phyloP scores from a whole-genome alignment of 35 echinoderm and acorn worm genomes.

The Lytechinus pictus region DNA sequence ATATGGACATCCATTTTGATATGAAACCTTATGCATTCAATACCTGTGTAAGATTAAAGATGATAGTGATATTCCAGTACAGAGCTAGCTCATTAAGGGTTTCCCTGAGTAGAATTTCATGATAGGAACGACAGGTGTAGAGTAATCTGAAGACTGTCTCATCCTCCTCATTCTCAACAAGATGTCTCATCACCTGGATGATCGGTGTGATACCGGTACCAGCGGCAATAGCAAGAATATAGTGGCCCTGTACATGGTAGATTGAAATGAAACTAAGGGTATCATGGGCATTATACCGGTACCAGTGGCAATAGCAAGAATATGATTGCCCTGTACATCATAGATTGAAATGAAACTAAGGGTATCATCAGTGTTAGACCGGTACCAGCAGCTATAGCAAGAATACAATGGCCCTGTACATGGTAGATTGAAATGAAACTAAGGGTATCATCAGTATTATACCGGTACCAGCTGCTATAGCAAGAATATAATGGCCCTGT shows the following conservation, averaged over 20 bases:
- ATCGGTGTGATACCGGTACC: slow-evolving; percentile 94
- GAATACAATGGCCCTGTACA: slow-evolving; percentile 55
- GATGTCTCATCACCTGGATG: slow-evolving; percentile 80
- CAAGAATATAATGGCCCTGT: slow-evolving; percentile 61
- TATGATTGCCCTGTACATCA: slow-evolving; percentile 24
- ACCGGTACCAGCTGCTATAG: slow-evolving; percentile 90
- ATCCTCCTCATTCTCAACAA: slow-evolving; percentile 81
- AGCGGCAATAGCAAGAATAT: slow-evolving; percentile 78
- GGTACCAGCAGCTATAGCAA: slow-evolving; percentile 87
- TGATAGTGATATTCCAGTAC: slow-evolving; percentile 91
- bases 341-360: too few species aligned
- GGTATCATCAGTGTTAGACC: slow-evolving; percentile 83
- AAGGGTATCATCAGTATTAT: slow-evolving; percentile 74
- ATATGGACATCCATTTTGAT: too few species aligned
- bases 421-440: too few species aligned
- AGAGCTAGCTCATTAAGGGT: slow-evolving; percentile 73
- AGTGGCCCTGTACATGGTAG: slow-evolving; percentile 34
- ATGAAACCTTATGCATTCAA: background rate
- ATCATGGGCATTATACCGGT: slow-evolving; percentile 90
- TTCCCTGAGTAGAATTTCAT: slow-evolving; percentile 74
- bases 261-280: background rate
- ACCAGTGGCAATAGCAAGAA: slow-evolving; percentile 82
- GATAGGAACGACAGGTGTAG: slow-evolving; percentile 66
- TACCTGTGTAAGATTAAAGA: slow-evolving; percentile 79
- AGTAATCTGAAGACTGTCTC: slow-evolving; percentile 79